Percentiles rank a stretch among this genome's conserved stretches.
Evolutionary conservation across 2,113 vertebrate species (phyloP).

Genomic region (Macrotis lagotis): DNA sequence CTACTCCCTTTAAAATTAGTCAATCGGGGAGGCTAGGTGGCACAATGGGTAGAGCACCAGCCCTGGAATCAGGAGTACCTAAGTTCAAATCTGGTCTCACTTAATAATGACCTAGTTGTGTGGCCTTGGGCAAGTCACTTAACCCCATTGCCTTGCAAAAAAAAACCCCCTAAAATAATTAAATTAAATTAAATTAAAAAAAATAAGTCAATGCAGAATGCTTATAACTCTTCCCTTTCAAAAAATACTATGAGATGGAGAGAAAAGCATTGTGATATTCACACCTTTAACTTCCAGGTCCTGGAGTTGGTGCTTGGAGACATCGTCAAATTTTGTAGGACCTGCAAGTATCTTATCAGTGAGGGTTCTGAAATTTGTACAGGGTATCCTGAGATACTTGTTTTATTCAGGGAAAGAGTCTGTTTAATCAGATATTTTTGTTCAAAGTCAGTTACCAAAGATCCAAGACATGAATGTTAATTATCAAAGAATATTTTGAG

Average conservation of each 20-base stretch:
- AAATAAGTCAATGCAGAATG: not conserved
- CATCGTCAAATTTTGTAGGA: not conserved
- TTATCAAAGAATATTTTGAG: not conserved
- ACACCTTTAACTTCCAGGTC: not conserved
- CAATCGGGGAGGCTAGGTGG: too few relatives aligned
- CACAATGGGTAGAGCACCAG: too few relatives aligned
- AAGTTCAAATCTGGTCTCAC: too few relatives aligned
- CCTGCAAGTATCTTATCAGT: not conserved
- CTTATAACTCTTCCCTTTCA: not conserved
- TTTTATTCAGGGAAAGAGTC: not conserved
- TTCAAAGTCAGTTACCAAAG: not conserved
- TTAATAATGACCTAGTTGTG: too few relatives aligned
- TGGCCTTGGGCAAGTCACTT: too few relatives aligned
- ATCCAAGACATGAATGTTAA: not conserved
- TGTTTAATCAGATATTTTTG: not conserved
- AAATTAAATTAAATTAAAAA: too few relatives aligned
- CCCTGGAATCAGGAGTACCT: too few relatives aligned
- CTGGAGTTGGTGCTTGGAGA: not conserved
- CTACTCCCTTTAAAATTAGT: not conserved
- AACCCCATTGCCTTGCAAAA: too few relatives aligned
- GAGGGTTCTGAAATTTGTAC: not conserved
- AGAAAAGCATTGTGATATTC: fast-evolving
- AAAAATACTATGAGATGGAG: not conserved
- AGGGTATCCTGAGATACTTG: not conserved
- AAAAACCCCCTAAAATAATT: too few relatives aligned